Evolutionary conservation across 2,113 vertebrate species (phyloP).

Genomic region (Conger conger): DNA sequence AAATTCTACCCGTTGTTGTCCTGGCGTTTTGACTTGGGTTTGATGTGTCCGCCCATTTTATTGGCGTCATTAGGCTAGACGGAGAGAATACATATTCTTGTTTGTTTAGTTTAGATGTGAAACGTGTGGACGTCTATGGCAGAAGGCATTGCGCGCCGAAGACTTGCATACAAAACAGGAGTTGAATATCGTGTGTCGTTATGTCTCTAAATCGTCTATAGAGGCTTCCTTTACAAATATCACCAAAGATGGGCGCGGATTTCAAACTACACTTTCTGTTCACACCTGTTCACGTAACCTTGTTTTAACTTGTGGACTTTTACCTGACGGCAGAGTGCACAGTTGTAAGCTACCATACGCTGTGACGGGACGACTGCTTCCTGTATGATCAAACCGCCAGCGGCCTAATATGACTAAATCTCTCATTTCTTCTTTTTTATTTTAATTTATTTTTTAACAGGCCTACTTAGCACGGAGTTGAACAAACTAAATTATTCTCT

Average conservation of each 20-base stretch:
- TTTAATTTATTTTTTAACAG: not conserved
- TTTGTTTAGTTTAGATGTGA: not conserved
- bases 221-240: not conserved
- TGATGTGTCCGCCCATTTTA: too few relatives aligned
- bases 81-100: too few relatives aligned
- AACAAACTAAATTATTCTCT: too few relatives aligned
- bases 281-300: not conserved
- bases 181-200: not conserved
- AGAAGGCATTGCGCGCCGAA: not conserved
- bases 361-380: too few relatives aligned
- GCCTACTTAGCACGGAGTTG: too few relatives aligned
- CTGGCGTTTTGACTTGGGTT: too few relatives aligned
- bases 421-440: too few relatives aligned
- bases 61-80: too few relatives aligned
- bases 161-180: not conserved
- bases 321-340: too few relatives aligned
- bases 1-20: too few relatives aligned
- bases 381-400: not conserved
- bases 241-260: not conserved
- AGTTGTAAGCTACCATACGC: too few relatives aligned
- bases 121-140: not conserved
- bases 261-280: not conserved
- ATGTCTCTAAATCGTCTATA: not conserved
- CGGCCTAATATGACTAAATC: not conserved
- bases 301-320: not conserved